Evolutionary conservation across 2,797 vertebrate species (phyloP).

Genomic region (Micrastur ruficollis): DNA sequence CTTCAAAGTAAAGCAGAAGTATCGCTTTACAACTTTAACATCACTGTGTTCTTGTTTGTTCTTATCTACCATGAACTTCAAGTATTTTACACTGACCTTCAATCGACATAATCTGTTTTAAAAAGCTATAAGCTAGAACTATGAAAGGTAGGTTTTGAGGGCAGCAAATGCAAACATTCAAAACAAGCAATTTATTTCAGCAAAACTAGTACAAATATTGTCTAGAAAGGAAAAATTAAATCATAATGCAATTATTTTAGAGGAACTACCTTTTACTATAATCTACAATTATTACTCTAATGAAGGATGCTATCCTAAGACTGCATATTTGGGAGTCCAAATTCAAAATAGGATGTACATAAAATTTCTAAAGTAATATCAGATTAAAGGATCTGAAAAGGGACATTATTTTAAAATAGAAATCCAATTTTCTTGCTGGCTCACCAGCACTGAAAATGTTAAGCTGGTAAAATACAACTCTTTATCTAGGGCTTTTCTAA

Average conservation of each 20-base stretch:
- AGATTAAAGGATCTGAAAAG: background rate
- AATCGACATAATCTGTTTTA: background rate
- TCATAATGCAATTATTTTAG: background rate
- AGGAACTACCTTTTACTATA: background rate
- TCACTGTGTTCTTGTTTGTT: background rate
- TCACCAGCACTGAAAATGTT: conserved; percentile 21
- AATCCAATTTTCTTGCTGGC: background rate
- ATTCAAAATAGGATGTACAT: background rate
- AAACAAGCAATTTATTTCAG: background rate
- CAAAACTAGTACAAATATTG: background rate
- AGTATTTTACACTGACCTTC: background rate
- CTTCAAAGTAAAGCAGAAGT: background rate
- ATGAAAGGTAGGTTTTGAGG: background rate
- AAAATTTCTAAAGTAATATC: background rate
- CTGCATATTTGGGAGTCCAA: background rate
- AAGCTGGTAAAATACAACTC: background rate
- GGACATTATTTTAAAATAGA: background rate
- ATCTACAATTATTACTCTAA: background rate
- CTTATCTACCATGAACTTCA: background rate
- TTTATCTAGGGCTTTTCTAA: conserved; percentile 9
- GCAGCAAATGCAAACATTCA: background rate
- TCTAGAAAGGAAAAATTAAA: background rate
- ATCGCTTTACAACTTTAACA: background rate
- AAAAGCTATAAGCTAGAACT: background rate
- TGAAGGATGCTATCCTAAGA: background rate